Evolutionary conservation across 2,113 vertebrate species (phyloP), one percentile per base, ranked within the genome.

Genomic region (Procavia capensis): DNA sequence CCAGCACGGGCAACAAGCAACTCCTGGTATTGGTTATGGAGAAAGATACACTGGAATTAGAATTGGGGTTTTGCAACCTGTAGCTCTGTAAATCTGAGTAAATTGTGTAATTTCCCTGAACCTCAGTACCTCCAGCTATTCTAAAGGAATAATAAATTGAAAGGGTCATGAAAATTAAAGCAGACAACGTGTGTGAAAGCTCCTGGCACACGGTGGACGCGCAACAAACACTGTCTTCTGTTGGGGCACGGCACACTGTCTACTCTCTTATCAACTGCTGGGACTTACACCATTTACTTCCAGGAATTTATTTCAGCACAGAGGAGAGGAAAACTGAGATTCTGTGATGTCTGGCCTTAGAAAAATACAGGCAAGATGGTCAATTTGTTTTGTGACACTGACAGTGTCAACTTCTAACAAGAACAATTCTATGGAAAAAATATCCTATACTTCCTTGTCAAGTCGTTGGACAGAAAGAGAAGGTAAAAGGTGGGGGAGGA

Each of bases 391-490:
- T 64, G 70, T 43, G 36, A 84, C 24, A 84, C 11, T 75, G 59
- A 87, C 31, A 80, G 47, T 24, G 43, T 64, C 31, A 63, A 68
- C 45, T 64, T 91, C 61, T 68, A 85, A 74, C 17, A 83, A 88
- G 43, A 85, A 72, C 5, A 63, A 68, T 47, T 72, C 16, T 72
- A 88, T 66, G 29, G 11, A 39, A 76, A 84, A 88, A 84, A 47
- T n/a, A 68, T 72, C 41, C 66, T 90, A 5, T 6, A 83, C 63
- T 96, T 78, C 16, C 66, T 85, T n/a, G 87, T 70, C 78, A 95
- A 41, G 57, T 41, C 61, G 39, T 43, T 94, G 83, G 10, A 25
- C 66, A 5, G 59, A 94, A 94, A 88, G 61, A 93, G 74, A 90
- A 61, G 5, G 61, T n/a, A 41, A 86, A 50, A 31, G 6, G 39